Percentiles rank a stretch among this genome's conserved stretches.
Evolutionary conservation across 2,797 vertebrate genomes (phyloP).

Genomic region (Coluber constrictor): DNA sequence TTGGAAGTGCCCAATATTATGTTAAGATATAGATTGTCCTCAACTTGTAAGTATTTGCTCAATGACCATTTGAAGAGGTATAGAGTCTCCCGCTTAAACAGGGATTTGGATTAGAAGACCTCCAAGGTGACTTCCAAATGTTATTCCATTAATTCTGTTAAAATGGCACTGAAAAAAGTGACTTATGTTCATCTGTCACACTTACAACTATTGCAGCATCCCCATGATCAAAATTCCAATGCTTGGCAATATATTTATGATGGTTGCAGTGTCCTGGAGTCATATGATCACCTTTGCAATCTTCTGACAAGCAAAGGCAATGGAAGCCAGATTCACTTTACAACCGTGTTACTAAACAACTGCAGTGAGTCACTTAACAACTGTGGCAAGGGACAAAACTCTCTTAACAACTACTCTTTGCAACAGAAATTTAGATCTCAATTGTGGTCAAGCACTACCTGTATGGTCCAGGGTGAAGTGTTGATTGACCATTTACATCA

Average conservation of each 20-base stretch:
- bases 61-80: background rate
- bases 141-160: background rate
- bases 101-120: background rate
- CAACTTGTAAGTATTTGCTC: background rate
- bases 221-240: background rate
- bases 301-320: background rate
- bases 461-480: background rate
- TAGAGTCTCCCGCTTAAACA: background rate
- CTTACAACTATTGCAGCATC: background rate
- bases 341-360: background rate
- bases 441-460: background rate
- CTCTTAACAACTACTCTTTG: background rate
- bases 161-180: background rate
- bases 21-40: background rate
- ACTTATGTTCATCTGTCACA: background rate
- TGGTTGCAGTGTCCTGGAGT: background rate
- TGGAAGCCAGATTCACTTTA: background rate
- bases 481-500: background rate
- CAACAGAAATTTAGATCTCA: background rate
- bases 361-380: background rate
- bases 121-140: background rate
- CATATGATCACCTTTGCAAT: background rate
- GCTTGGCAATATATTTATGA: background rate
- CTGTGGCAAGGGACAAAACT: background rate
- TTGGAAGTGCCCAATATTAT: background rate